phyloP scores from a whole-genome alignment of 1,140 invertebrate species.

The Drosophila pectinifera region DNA sequence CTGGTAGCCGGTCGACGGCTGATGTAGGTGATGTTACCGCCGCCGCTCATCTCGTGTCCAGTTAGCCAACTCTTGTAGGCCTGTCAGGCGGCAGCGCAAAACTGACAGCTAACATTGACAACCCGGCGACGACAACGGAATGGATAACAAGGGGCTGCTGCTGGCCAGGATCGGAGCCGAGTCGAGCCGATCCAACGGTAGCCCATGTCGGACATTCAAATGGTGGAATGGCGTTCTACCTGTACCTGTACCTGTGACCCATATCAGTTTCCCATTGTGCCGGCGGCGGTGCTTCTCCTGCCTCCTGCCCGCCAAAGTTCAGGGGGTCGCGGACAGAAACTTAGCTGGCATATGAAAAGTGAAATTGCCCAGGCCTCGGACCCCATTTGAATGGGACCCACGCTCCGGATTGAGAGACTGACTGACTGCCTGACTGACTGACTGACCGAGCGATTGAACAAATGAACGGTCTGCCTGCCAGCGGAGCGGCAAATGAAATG shows the following conservation, averaged over 20 bases:
- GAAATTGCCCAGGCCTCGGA: constrained; percentile 45
- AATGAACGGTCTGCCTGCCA: constrained; percentile 50
- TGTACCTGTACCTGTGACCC: constrained; percentile 44
- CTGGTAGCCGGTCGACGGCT: constrained; percentile 6
- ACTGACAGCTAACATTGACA: constrained; percentile 81
- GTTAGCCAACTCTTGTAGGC: constrained; percentile 72
- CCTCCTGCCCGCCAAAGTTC: constrained; percentile 47
- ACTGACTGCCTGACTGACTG: constrained; percentile 33
- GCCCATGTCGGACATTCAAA: constrained; percentile 75
- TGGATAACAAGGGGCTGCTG: constrained; percentile 42
- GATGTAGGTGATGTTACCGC: constrained; percentile 57
- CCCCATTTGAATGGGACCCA: constrained; percentile 58
- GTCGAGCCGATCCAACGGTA: constrained; percentile 58
- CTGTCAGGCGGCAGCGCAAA: constrained; percentile 75
- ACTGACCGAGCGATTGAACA: constrained; percentile 50
- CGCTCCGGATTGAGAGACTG: constrained; percentile 32
- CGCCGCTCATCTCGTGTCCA: constrained; percentile 69
- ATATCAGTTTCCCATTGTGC: constrained; percentile 50
- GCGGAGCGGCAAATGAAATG: constrained; percentile 58
- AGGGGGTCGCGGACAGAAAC: constrained; percentile 54
- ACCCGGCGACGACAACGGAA: constrained; percentile 46
- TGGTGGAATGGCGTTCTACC: constrained; percentile 69
- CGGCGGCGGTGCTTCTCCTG: not conserved
- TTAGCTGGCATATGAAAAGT: constrained; percentile 69
- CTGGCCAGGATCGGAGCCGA: constrained; percentile 21